A percentile compares a stretch with the other conserved stretches of the same genome.
Evolutionary conservation across 2,797 vertebrate genomes (phyloP).

Genomic region (Lutjanus campechanus): DNA sequence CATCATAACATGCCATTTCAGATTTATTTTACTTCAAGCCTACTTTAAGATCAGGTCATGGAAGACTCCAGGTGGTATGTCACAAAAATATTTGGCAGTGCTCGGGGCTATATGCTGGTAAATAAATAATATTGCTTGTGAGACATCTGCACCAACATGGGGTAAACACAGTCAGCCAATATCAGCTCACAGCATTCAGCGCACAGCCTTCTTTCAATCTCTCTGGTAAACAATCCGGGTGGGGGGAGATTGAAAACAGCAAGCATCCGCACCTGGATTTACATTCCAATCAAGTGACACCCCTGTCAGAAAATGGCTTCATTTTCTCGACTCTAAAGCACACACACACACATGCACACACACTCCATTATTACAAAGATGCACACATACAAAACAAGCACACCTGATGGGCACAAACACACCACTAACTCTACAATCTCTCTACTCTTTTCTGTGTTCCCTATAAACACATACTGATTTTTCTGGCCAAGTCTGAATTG

Average conservation of each 20-base stretch:
- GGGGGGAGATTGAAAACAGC: constrained; percentile 66
- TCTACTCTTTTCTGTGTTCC: background rate
- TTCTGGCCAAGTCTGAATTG: constrained; percentile 33
- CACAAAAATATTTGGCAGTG: constrained; percentile 20
- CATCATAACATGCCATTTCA: constrained; percentile 29
- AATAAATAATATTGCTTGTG: constrained; percentile 62
- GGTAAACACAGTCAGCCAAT: constrained; percentile 56
- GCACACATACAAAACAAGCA: constrained; percentile 43
- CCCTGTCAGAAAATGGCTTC: constrained; percentile 68
- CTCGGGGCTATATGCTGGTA: constrained; percentile 35
- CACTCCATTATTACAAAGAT: constrained; percentile 27
- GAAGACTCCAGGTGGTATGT: constrained; percentile 29
- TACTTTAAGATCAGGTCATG: constrained; percentile 27
- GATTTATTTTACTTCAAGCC: constrained; percentile 24
- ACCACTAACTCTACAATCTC: constrained; percentile 9
- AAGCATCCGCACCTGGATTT: constrained; percentile 59
- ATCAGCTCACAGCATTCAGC: constrained; percentile 61
- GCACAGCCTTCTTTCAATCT: constrained; percentile 63
- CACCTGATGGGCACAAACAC: constrained; percentile 44
- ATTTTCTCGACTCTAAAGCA: constrained; percentile 47
- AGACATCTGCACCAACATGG: constrained; percentile 52
- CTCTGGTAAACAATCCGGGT: constrained; percentile 67
- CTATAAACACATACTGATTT: constrained; percentile 31
- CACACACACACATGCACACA: constrained; percentile 5
- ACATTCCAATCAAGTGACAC: constrained; percentile 77